Percentiles rank a stretch among this genome's conserved stretches.
Conservation (phyloP, 2,888 invertebrate genomes). For the Fabriciana adippe region DNA sequence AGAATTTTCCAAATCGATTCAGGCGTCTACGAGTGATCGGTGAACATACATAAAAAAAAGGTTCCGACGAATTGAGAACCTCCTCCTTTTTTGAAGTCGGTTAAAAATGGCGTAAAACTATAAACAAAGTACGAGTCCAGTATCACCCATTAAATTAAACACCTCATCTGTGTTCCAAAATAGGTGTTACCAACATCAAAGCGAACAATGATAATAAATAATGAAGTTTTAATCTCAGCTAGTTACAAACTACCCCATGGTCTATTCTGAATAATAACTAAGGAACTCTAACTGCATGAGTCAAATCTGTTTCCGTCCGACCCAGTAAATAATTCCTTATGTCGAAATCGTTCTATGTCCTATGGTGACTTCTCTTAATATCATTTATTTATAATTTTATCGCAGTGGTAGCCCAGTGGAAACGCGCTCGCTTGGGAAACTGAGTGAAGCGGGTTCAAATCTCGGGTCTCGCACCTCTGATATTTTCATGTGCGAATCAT, state of each 20-base stretch:
- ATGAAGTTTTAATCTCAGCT: slow-evolving; percentile 39
- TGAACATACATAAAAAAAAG: too few relatives aligned
- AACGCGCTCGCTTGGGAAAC: too few relatives aligned
- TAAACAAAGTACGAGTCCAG: background rate
- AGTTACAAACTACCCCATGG: slow-evolving; percentile 32
- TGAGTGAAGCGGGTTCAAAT: too few relatives aligned
- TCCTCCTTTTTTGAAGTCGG: too few relatives aligned
- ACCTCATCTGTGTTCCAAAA: slow-evolving; percentile 12
- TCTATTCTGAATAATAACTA: slow-evolving; percentile 43
- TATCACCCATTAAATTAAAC: background rate
- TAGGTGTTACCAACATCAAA: slow-evolving; percentile 9
- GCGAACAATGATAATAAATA: slow-evolving; percentile 37
- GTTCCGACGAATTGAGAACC: too few relatives aligned
- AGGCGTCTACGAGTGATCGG: too few relatives aligned
- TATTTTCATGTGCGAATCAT: too few relatives aligned
- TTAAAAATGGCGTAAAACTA: background rate
- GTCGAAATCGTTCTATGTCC: background rate
- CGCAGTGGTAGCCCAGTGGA: too few relatives aligned
- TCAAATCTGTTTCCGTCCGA: slow-evolving; percentile 43
- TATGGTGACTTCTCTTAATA: too few relatives aligned
- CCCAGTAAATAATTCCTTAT: slow-evolving; percentile 39
- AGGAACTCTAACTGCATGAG: slow-evolving; percentile 42
- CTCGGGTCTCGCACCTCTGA: too few relatives aligned
- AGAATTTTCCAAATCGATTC: too few relatives aligned
- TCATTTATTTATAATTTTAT: too few relatives aligned